Conservation (phyloP, 1,140 invertebrate genomes). For the Eumaeus atala region DNA sequence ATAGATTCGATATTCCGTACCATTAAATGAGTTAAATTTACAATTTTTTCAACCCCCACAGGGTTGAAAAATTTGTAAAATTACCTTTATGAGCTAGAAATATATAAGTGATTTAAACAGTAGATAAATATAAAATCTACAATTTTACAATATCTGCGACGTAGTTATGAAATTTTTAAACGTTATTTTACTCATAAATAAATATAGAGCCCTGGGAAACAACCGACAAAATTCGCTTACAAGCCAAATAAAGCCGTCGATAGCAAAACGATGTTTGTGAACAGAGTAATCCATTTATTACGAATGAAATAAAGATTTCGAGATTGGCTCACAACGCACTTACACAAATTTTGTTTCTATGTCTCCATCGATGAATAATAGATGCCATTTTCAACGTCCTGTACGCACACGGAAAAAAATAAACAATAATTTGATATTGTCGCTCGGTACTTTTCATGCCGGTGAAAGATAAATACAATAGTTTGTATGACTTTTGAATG, state of each 20-base stretch:
- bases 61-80: no score
- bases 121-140: no score
- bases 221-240: conserved; percentile 35
- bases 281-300: conserved; percentile 66
- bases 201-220: conserved; percentile 22
- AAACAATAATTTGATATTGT: not conserved
- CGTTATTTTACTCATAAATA: conserved; percentile 11
- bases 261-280: conserved; percentile 51
- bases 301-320: conserved; percentile 64
- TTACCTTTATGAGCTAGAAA: no score
- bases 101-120: no score
- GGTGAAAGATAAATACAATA: no score
- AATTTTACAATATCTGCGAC: no score
- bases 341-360: conserved; percentile 68
- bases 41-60: no score
- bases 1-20: no score
- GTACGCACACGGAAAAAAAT: not conserved
- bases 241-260: conserved; percentile 43
- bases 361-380: conserved; percentile 68
- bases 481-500: no score
- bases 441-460: no score
- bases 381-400: conserved; percentile 36
- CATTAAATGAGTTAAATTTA: no score
- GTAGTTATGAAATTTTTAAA: not conserved
- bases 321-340: conserved; percentile 67